Evolutionary conservation across 1,140 invertebrate genomes (phyloP), one percentile per base, ranked within the genome.

Genomic region (Drosophila bipectinata): DNA sequence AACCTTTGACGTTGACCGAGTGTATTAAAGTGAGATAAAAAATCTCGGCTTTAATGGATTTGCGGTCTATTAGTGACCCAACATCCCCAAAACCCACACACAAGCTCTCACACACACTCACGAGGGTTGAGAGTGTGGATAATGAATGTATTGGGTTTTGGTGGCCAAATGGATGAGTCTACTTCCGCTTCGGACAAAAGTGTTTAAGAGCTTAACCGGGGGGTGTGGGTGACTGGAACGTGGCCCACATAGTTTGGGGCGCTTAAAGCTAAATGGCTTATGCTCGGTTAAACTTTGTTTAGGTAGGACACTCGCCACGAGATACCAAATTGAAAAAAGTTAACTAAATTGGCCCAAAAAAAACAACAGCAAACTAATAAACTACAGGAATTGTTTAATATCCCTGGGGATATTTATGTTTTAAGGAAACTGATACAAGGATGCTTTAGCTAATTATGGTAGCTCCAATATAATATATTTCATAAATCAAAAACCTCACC

Each of bases 11-110:
- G 78, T 88, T 87, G 82, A 87, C 82, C 80, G 79, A 88, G 84
- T 89, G 76, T 77, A 88, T 88, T 88, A 88, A 89, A 88, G 83
- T 77, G 72, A 88, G 83, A 88, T 88, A 88, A 89, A 62, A 88
- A 88, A 83, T 88, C 83, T 83, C 67, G 51, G 76, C 83, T 88
- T 89, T 88, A 88, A 88, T 88, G 84, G 84, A 88, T 88, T 88
- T 88, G 84, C 72, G 83, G 83, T 88, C 84, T 88, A 88, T 88
- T 88, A 88, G 76, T 83, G 84, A 57, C 66, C 47, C 72, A 77
- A 41, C 45, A 41, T 59, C 24, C 34, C 32, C 60, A 49, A 15
- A 45, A 44, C n/a, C 34, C 34, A 28, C 48, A 64, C 39, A 37
- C 30, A 53, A 44, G 48, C 44, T 60, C 51, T 28, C 34, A 18